phyloP scores from a whole-genome alignment of 2,888 invertebrate genomes.

The Phoenoteleia sp. region DNA sequence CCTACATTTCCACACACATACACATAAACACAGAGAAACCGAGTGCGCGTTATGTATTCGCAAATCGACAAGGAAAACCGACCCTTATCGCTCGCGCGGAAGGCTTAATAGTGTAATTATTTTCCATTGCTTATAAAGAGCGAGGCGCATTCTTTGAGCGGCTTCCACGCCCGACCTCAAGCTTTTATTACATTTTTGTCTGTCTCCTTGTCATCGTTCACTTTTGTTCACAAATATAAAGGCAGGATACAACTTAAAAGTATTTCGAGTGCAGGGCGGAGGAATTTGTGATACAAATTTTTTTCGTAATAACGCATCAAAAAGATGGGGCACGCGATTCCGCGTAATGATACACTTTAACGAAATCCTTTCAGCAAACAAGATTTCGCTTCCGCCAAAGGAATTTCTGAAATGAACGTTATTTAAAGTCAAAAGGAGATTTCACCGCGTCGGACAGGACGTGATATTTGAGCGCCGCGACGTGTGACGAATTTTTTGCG shows the following conservation, averaged over 20 bases:
- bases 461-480: constrained; percentile 47
- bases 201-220: constrained; percentile 35
- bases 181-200: constrained; percentile 54
- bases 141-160: constrained; percentile 15
- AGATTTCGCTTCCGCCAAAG: constrained; percentile 35
- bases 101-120: constrained; percentile 59
- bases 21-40: not conserved
- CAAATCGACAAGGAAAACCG: not conserved
- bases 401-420: constrained; percentile 49
- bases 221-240: constrained; percentile 41
- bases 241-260: constrained; percentile 30
- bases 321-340: constrained; percentile 42
- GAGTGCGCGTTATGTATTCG: not conserved
- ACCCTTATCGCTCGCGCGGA: constrained; percentile 44
- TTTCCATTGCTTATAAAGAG: constrained; percentile 54
- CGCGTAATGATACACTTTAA: constrained; percentile 56
- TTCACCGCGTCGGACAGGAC: constrained; percentile 31
- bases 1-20: too few species aligned
- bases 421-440: constrained; percentile 56
- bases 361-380: constrained; percentile 61
- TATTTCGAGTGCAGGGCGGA: constrained; percentile 16
- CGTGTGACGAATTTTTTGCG: constrained; percentile 34
- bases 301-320: constrained; percentile 44
- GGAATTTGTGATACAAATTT: constrained; percentile 42
- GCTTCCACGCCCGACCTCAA: not conserved